A percentile compares a stretch with the other conserved stretches of the same genome.
Evolutionary conservation across 2,113 vertebrate species (phyloP).

Genomic region (Actenoides lindsayi): DNA sequence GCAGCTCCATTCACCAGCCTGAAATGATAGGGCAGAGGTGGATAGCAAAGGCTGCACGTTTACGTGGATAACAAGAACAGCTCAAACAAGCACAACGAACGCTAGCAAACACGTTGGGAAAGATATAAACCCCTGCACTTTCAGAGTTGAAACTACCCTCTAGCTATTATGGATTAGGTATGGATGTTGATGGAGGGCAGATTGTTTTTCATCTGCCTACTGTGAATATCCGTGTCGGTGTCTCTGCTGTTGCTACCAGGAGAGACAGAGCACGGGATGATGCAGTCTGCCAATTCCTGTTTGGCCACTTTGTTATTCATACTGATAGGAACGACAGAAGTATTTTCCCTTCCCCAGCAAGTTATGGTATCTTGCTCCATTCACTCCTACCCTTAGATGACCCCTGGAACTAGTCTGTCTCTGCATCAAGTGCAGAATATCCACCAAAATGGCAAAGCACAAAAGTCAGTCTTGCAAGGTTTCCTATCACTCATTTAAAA

Average conservation of each 20-base stretch:
- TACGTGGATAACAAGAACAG: not conserved
- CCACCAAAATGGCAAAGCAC: not conserved
- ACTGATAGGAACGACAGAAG: not conserved
- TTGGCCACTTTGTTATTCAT: not conserved
- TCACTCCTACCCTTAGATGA: not conserved
- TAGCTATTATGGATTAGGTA: not conserved
- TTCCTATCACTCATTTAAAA: not conserved
- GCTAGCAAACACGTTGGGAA: not conserved
- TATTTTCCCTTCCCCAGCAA: not conserved
- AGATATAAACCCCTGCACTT: not conserved
- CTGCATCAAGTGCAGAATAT: not conserved
- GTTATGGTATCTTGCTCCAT: not conserved
- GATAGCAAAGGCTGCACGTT: conserved; percentile 13
- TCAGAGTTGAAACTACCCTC: not conserved
- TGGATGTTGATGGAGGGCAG: not conserved
- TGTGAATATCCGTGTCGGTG: not conserved
- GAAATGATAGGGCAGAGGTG: not conserved
- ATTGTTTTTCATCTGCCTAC: not conserved
- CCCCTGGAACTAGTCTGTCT: not conserved
- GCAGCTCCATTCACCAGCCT: not conserved
- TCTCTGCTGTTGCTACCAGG: not conserved
- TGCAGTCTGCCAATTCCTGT: not conserved
- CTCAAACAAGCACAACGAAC: not conserved
- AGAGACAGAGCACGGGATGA: not conserved
- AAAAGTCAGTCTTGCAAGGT: not conserved